Evolutionary conservation across 2,113 vertebrate genomes (phyloP), one percentile per base, ranked within the genome.

Genomic region (Aptenodytes forsteri): DNA sequence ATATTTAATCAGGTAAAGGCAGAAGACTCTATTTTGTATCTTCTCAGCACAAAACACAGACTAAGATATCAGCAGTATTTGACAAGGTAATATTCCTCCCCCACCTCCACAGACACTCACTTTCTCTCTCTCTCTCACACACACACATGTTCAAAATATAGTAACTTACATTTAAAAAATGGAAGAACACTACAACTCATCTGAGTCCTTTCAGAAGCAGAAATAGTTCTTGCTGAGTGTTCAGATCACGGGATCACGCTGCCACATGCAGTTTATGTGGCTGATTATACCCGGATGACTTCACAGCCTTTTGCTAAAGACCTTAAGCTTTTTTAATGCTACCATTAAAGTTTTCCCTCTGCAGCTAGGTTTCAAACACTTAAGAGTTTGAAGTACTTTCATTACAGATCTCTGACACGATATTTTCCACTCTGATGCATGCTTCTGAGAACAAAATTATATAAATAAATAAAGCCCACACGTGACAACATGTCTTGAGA

Each of bases 221-320:
- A 56, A 85, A 49, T 38, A 15, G 0, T 16, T 90, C 62, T 65
- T 0, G 1, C 7, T 61, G 38, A 88, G 49, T 10, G 46, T 47
- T 86, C 64, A 46, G 59, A 26, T 83, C 46, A 67, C 0, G 4
- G 38, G 82, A 73, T 88, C 64, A 38, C 13, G 1, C 12, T 66
- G 75, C 83, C 64, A 86, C 26, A 34, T 73, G 72, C 50, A 86
- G 14, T 81, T 90, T 87, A 70, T 38, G 38, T 50, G 50, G 30
- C 47, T 70, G 59, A 81, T 90, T 95, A 70, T 58, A 77, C 49
- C 15, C 2, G 0, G 69, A 75, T 78, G 44, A 79, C 55, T 94
- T 89, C 91, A 89, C 69, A 93, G 38, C 20, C 21, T 62, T 87
- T 94, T 92, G 46, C 69, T n/a, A 71, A 87, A 90, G 56, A 90